These are phyloP conservation scores for Rhea americana DNA, from an alignment of 2,113 vertebrate genomes.

Conservation along the genomic window DNA sequence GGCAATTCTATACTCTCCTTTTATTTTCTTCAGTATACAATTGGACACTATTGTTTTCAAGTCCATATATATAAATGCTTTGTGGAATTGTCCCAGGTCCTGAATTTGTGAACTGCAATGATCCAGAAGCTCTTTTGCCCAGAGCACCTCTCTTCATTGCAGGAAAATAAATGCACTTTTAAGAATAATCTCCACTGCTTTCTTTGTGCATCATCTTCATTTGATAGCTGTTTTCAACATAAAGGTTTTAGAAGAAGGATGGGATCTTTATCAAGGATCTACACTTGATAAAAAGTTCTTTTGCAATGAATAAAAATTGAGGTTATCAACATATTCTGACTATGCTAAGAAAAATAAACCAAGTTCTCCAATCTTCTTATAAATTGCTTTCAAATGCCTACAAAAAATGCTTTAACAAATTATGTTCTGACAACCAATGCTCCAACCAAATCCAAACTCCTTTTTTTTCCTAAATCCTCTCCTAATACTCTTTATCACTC, in stretches of 20 bases:
- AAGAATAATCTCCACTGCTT: background rate
- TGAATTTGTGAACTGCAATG: constrained; percentile 45
- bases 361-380: background rate
- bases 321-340: background rate
- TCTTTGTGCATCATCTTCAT: background rate
- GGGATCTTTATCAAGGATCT: background rate
- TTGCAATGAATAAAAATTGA: background rate
- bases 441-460: background rate
- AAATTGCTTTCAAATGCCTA: background rate
- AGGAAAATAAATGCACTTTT: background rate
- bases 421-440: background rate
- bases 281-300: background rate
- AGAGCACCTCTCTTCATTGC: background rate
- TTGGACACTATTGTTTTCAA: background rate
- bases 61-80: background rate
- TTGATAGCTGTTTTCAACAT: background rate
- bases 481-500: background rate
- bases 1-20: background rate
- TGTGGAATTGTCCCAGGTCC: constrained; percentile 68
- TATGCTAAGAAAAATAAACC: background rate
- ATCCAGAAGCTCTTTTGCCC: fast-evolving
- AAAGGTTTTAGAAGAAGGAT: background rate
- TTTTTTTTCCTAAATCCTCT: background rate
- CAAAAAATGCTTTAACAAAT: background rate
- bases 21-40: background rate